A percentile compares a stretch with the other conserved stretches of the same genome.
These are phyloP conservation scores for Andrena dorsata DNA, from an alignment of 2,888 invertebrate genomes.

Conservation along the genomic window DNA sequence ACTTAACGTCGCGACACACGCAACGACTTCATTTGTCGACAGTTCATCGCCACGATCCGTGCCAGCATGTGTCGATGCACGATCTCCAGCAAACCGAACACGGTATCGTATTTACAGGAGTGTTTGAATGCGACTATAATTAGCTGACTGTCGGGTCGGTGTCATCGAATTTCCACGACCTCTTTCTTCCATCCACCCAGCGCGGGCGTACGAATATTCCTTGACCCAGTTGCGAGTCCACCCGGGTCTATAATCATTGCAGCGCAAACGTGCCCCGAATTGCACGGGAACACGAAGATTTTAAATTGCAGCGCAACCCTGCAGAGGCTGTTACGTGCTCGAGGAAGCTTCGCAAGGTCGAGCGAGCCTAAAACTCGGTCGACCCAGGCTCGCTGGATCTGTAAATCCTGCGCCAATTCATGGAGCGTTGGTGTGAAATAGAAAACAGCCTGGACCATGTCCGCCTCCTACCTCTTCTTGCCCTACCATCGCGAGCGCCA, in stretches of 20 bases:
- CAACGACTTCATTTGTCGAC: conserved; percentile 17
- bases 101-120: conserved; percentile 39
- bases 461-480: neutral
- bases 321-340: conserved; percentile 46
- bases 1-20: conserved; percentile 19
- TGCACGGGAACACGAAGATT: conserved; percentile 1
- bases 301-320: conserved; percentile 37
- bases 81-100: conserved; percentile 31
- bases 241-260: conserved; percentile 25
- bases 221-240: conserved; percentile 37
- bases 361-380: conserved; percentile 49
- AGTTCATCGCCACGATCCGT: conserved; percentile 24
- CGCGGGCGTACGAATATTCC: neutral
- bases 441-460: neutral
- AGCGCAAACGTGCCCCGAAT: conserved; percentile 44
- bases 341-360: conserved; percentile 49
- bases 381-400: conserved; percentile 29
- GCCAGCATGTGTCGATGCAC: neutral
- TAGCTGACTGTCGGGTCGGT: conserved; percentile 13
- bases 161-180: neutral
- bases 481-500: neutral
- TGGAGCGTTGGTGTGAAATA: neutral
- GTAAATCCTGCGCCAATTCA: conserved; percentile 43
- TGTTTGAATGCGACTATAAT: conserved; percentile 36
- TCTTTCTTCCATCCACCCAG: no score